A percentile compares a stretch with the other conserved stretches of the same genome.
phyloP scores from a whole-genome alignment of 92 coral and sea anemone species.

The Palythoa grandis region DNA sequence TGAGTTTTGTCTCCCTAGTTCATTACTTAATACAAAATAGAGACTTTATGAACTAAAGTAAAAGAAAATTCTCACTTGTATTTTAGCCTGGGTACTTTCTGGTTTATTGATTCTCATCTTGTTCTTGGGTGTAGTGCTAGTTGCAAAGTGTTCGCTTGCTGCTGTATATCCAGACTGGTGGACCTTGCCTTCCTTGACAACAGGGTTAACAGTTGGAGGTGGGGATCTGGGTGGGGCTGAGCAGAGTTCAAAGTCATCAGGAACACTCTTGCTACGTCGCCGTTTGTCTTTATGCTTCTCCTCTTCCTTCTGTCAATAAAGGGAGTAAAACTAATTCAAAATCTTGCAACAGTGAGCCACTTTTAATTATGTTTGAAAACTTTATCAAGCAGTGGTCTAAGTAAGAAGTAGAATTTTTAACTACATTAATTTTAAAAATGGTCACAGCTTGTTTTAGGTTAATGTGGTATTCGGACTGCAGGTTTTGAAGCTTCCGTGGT shows the following conservation, averaged over 20 bases:
- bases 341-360: no score
- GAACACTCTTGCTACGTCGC: neutral
- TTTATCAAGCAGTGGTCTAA: no score
- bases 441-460: no score
- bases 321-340: no score
- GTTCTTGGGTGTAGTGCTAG: constrained; percentile 67
- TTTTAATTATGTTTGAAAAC: no score
- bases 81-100: constrained; percentile 58
- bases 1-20: no score
- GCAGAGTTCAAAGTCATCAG: neutral
- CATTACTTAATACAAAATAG: no score
- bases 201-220: neutral
- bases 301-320: neutral
- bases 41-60: no score
- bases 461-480: no score
- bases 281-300: constrained; percentile 37
- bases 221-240: constrained; percentile 4
- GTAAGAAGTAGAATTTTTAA: no score
- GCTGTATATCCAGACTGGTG: constrained; percentile 85
- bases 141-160: constrained; percentile 87
- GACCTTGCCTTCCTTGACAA: constrained; percentile 21
- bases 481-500: no score
- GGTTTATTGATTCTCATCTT: constrained; percentile 51
- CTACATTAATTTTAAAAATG: no score
- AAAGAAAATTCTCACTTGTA: constrained; percentile 54